Evolutionary conservation across 2,113 vertebrate species (phyloP).

Genomic region (Cynoglossus semilaevis): DNA sequence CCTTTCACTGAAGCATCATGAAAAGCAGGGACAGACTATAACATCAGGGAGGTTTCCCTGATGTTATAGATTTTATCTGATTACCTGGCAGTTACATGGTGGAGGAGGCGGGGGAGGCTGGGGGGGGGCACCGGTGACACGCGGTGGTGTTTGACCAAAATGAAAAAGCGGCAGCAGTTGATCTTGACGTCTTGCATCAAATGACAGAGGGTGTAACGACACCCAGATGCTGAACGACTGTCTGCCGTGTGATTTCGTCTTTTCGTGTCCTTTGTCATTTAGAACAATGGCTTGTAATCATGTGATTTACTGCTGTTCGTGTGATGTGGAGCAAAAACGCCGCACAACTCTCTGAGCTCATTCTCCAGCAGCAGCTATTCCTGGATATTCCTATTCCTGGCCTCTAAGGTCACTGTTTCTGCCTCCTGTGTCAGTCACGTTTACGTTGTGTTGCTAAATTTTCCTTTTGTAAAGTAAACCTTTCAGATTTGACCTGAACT

Average conservation of each 20-base stretch:
- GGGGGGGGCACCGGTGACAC: constrained; percentile 17
- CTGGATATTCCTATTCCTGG: neutral
- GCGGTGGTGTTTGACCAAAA: constrained; percentile 41
- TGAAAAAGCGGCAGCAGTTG: constrained; percentile 24
- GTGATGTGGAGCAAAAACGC: constrained; percentile 5
- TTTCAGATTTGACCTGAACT: neutral
- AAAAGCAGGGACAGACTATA: too few species aligned
- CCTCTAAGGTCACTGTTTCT: neutral
- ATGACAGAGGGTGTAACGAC: constrained; percentile 51
- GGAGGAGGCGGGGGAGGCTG: constrained; percentile 2
- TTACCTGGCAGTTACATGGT: constrained; percentile 55
- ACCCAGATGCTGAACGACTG: constrained; percentile 22
- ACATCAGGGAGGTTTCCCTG: too few species aligned
- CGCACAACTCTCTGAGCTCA: constrained; percentile 21
- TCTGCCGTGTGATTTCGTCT: constrained; percentile 12
- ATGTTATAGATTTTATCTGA: constrained; percentile 23
- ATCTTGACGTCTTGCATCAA: constrained; percentile 24
- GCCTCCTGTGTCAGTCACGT: neutral
- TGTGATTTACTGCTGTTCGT: constrained; percentile 15
- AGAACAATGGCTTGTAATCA: constrained; percentile 32
- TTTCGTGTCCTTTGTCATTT: constrained; percentile 14
- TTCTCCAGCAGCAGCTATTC: neutral
- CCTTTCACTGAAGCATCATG: too few species aligned
- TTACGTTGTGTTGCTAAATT: neutral
- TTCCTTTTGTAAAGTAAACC: neutral